A percentile compares a stretch with the other conserved stretches of the same genome.
phyloP scores from a whole-genome alignment of 2,888 invertebrate species.

The Mantis religiosa region DNA sequence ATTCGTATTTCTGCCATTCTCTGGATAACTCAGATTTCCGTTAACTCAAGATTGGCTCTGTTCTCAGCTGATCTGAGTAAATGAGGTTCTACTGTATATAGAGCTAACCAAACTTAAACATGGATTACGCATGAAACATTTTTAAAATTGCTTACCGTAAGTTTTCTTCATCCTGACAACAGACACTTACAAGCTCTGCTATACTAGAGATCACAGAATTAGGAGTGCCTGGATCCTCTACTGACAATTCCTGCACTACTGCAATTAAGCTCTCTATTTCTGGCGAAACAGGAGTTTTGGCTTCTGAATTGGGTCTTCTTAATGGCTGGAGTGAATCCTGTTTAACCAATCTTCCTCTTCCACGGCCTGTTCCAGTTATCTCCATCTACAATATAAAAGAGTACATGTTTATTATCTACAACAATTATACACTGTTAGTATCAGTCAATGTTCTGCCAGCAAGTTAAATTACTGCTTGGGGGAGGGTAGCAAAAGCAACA shows the following conservation, averaged over 20 bases:
- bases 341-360: not conserved
- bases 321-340: not conserved
- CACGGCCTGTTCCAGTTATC: conserved; percentile 11
- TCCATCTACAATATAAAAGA: not conserved
- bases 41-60: too few relatives aligned
- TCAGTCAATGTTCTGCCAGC: not conserved
- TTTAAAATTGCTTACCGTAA: not conserved
- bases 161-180: not conserved
- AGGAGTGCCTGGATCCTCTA: not conserved
- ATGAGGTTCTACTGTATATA: too few relatives aligned
- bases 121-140: too few relatives aligned
- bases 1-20: too few relatives aligned
- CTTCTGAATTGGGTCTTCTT: conserved; percentile 5
- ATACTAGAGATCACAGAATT: not conserved
- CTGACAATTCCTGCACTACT: not conserved
- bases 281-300: not conserved
- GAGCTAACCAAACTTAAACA: too few relatives aligned
- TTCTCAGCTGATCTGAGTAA: too few relatives aligned
- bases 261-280: conserved; percentile 1
- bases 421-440: not conserved
- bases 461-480: not conserved
- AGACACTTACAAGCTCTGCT: not conserved
- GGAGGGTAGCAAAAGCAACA: too few relatives aligned
- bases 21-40: too few relatives aligned
- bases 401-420: not conserved